These are phyloP conservation scores for Eupsilia transversa DNA, from an alignment of 2,888 invertebrate species.

Conservation along the genomic window DNA sequence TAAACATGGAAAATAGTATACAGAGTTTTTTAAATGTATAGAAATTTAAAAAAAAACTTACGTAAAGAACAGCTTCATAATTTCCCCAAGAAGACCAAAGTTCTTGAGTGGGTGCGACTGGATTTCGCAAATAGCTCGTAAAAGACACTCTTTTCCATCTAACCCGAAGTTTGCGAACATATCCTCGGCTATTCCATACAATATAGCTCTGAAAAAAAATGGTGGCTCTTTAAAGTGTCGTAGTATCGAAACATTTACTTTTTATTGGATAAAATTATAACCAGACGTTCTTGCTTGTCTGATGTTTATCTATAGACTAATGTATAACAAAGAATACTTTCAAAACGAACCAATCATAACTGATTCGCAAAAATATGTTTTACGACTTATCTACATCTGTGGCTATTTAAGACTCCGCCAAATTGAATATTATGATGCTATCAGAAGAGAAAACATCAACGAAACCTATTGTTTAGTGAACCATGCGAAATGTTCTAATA, in stretches of 20 bases:
- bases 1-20: background rate
- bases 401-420: background rate
- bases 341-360: background rate
- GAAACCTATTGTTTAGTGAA: slow-evolving; percentile 15
- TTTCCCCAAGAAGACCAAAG: slow-evolving; percentile 95
- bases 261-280: slow-evolving; percentile 7
- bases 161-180: slow-evolving; percentile 95
- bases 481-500: background rate
- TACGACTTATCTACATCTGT: slow-evolving; percentile 19
- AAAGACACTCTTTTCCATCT: slow-evolving; percentile 95
- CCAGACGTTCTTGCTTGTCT: background rate
- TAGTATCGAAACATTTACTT: slow-evolving; percentile 8
- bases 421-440: slow-evolving; percentile 23
- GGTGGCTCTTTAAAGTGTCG: background rate
- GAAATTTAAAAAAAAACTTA: slow-evolving; percentile 84
- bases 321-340: slow-evolving; percentile 26
- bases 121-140: slow-evolving; percentile 96
- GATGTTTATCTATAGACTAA: slow-evolving; percentile 8
- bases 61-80: slow-evolving; percentile 95
- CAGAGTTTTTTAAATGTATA: background rate
- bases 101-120: slow-evolving; percentile 94
- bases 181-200: slow-evolving; percentile 95
- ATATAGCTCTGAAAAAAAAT: slow-evolving; percentile 90
- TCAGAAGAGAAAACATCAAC: slow-evolving; percentile 28
- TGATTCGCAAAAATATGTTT: slow-evolving; percentile 29